phyloP scores from a whole-genome alignment of 1,140 invertebrate genomes.

The Pantala flavescens region DNA sequence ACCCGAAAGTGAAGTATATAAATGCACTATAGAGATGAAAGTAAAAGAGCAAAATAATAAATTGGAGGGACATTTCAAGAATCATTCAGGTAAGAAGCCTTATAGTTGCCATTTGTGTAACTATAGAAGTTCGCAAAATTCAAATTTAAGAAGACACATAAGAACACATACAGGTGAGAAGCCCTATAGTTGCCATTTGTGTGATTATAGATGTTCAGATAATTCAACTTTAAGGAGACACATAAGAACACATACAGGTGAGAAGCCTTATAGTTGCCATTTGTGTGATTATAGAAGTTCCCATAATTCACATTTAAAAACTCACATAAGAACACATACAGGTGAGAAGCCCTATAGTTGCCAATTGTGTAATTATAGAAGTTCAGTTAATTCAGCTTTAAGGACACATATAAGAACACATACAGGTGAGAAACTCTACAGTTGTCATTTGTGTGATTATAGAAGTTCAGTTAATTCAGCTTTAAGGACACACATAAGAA shows the following conservation, averaged over 20 bases:
- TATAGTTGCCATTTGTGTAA: slow-evolving; percentile 2
- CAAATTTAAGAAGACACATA: background rate
- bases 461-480: too few relatives aligned
- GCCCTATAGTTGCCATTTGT: background rate
- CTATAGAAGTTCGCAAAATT: background rate
- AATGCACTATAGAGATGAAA: slow-evolving; percentile 11
- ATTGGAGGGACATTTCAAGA: background rate
- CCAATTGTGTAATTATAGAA: background rate
- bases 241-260: slow-evolving; percentile 6
- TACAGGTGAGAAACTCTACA: slow-evolving; percentile 12
- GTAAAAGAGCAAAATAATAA: background rate
- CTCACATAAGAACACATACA: slow-evolving; percentile 14
- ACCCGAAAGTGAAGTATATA: slow-evolving; percentile 7
- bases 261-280: background rate
- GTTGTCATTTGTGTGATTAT: slow-evolving; percentile 1
- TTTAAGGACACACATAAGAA: too few relatives aligned
- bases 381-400: too few relatives aligned
- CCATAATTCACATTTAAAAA: too few relatives aligned
- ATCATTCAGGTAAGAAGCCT: slow-evolving; percentile 11
- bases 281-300: slow-evolving; percentile 1
- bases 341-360: slow-evolving; percentile 16
- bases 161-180: slow-evolving; percentile 12
- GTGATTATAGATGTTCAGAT: background rate
- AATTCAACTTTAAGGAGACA: slow-evolving; percentile 4
- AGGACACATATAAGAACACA: too few relatives aligned